Conservation (phyloP, 1,140 invertebrate species). For the Drosophila neocordata region DNA sequence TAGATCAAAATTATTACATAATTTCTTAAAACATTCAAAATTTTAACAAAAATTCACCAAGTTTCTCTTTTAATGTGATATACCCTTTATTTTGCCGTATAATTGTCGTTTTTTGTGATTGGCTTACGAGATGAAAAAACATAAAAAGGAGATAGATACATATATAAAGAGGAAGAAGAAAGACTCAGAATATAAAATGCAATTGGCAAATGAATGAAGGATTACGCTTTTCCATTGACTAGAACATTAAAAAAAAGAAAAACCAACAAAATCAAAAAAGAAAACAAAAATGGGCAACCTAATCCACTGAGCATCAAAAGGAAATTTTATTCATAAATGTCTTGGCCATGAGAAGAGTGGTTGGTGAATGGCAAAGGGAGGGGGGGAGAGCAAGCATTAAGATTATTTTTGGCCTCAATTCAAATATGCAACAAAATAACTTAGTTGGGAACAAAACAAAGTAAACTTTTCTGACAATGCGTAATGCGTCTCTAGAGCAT, state of each 20-base stretch:
- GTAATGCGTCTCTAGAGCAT: conserved; percentile 69
- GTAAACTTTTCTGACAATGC: conserved; percentile 56
- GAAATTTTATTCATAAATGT: conserved; percentile 5
- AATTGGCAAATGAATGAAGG: conserved; percentile 5
- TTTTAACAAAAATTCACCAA: too few relatives aligned
- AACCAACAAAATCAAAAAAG: not conserved
- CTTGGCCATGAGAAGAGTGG: conserved; percentile 2
- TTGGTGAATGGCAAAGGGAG: not conserved
- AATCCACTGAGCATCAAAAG: conserved; percentile 3
- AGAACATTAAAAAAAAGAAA: not conserved
- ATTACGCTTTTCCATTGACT: conserved; percentile 2
- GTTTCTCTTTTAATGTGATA: not conserved
- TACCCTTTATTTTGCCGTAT: not conserved
- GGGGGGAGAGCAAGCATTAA: conserved; percentile 48
- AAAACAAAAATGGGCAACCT: not conserved
- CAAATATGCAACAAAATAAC: conserved; percentile 41
- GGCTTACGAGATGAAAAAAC: not conserved
- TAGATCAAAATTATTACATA: too few relatives aligned
- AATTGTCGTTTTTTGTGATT: conserved; percentile 5
- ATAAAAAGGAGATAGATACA: not conserved
- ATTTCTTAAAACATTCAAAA: too few relatives aligned
- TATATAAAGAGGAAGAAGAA: not conserved
- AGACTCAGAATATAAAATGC: not conserved
- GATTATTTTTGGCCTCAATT: conserved; percentile 22
- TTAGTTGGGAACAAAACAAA: conserved; percentile 29